Evolutionary conservation across 2,113 vertebrate genomes (phyloP), one percentile per base, ranked within the genome.

Genomic region (Datnioides undecimradiatus): DNA sequence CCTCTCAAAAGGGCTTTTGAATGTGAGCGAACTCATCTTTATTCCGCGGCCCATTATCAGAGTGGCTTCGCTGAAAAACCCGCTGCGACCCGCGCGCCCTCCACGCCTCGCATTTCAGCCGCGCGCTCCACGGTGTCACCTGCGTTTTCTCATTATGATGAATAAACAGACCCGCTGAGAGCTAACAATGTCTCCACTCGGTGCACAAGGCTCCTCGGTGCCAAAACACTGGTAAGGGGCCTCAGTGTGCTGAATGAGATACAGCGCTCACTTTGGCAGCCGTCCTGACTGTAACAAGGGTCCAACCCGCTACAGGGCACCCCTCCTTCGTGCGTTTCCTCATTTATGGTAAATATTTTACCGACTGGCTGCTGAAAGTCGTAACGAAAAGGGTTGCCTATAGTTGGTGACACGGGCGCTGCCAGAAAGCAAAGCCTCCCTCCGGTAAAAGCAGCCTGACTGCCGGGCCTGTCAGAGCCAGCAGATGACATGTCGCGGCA

Each of bases 311-410:
- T 62, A 16, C 16, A 34, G 29, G 0, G 52, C 6, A 65, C 69
- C 29, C 25, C 55, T 73, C 78, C 76, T 76, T 77, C 43, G 74
- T 75, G 40, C 62, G 71, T 43, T 43, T 27, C 31, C 76, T 58
- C 55, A 76, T 77, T 33, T 58, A 62, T 31, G 54, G 54, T 87
- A 72, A 86, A 87, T 78, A 83, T 88, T 90, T 89, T 52, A 87
- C 52, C 31, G 68, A 57, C 48, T 77, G 31, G 57, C 65, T 43
- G 38, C 23, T 73, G 12, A 43, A 43, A 69, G 66, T 25, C 52
- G 68, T 45, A 73, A 72, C 60, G 17, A 6, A 57, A 76, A 34
- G 31, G 62, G 29, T 25, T 12, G 38, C 80, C 58, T 67, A 73
- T 75, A 71, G 63, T 58, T 71, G 55, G 75, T 82, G 58, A 82